These are phyloP conservation scores for Drosophila busckii DNA, from an alignment of 1,140 invertebrate species.

Conservation along the genomic window DNA sequence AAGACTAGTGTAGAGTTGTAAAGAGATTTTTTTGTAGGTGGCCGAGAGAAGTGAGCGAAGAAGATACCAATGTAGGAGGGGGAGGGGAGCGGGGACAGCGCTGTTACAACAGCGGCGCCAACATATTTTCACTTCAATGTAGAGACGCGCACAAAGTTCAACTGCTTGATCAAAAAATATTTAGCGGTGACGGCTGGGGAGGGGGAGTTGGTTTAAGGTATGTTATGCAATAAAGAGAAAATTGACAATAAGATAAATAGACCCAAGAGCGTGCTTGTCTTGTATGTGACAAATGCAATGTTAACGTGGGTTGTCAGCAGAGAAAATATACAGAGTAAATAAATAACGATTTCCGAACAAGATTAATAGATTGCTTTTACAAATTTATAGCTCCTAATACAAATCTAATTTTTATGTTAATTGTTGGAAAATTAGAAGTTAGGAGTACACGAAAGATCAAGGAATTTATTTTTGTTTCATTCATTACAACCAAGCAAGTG, in stretches of 20 bases:
- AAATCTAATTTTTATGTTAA: no score
- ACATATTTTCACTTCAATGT: constrained; percentile 68
- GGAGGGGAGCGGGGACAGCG: neutral
- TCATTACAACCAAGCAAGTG: no score
- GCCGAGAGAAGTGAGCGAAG: neutral
- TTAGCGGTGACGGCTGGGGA: neutral
- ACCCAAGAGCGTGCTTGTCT: constrained; percentile 24
- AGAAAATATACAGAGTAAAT: neutral
- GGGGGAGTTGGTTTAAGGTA: neutral
- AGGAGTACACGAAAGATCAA: no score
- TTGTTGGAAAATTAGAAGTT: no score
- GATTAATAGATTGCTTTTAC: no score
- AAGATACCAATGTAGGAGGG: neutral
- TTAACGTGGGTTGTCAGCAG: constrained; percentile 19
- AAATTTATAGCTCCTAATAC: no score
- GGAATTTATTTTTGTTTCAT: no score
- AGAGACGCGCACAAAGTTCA: constrained; percentile 46
- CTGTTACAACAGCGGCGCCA: constrained; percentile 51
- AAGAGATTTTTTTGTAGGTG: no score
- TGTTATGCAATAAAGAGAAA: constrained; percentile 64
- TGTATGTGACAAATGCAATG: constrained; percentile 65
- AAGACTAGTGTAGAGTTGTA: no score
- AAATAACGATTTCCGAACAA: neutral
- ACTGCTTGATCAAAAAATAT: no score
- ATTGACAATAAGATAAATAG: constrained; percentile 60